Percentiles rank a stretch among this genome's conserved stretches.
These are phyloP conservation scores for Entelurus aequoreus DNA, from an alignment of 2,113 vertebrate genomes.

Conservation along the genomic window DNA sequence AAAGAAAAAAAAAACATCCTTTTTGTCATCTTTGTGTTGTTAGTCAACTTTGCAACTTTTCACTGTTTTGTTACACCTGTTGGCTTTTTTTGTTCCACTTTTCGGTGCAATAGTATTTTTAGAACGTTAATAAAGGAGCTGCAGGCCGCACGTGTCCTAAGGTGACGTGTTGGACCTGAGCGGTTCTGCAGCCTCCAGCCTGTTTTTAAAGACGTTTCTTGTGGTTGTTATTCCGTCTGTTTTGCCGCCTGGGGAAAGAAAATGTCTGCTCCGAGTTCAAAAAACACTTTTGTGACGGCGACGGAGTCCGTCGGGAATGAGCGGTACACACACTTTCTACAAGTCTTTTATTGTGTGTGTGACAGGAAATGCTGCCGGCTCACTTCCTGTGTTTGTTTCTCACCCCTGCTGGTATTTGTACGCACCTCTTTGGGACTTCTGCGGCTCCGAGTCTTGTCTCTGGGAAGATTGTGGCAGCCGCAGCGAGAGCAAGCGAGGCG, in stretches of 20 bases:
- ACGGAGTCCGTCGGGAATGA: background rate
- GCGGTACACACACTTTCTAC: too few species aligned
- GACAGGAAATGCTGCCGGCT: background rate
- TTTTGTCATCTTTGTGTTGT: too few species aligned
- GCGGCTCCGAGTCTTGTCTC: background rate
- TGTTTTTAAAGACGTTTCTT: too few species aligned
- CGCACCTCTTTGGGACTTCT: background rate
- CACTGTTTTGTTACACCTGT: too few species aligned
- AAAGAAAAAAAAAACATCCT: too few species aligned
- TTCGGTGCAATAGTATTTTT: background rate
- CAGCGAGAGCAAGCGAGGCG: background rate
- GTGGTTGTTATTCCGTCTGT: background rate
- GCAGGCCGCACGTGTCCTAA: too few species aligned
- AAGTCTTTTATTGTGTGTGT: background rate
- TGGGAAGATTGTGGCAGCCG: background rate
- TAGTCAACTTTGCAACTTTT: too few species aligned
- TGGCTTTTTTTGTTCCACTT: too few species aligned
- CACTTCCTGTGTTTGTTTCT: background rate
- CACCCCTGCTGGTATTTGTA: background rate
- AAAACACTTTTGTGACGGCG: background rate
- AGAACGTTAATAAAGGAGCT: background rate
- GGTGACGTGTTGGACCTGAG: too few species aligned
- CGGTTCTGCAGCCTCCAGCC: too few species aligned
- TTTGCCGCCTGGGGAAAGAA: constrained; percentile 17
- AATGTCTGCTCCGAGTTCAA: constrained; percentile 7